Evolutionary conservation across 2,888 invertebrate genomes (phyloP).

Genomic region (Patella ulyssiponensis): DNA sequence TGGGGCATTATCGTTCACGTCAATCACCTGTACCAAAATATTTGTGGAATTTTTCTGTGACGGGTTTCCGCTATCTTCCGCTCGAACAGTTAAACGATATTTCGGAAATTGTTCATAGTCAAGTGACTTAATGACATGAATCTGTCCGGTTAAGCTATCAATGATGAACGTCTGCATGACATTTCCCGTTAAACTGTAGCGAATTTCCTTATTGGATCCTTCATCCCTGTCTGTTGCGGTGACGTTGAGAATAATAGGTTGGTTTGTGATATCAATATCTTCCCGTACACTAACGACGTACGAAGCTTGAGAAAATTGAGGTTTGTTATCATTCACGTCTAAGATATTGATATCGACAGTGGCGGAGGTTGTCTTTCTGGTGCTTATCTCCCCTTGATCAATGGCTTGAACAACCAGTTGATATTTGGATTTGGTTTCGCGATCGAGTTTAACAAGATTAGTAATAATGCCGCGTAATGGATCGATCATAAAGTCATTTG

Average conservation of each 20-base stretch:
- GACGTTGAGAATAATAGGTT: conserved; percentile 86
- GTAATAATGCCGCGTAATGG: conserved; percentile 85
- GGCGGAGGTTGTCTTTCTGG: conserved; percentile 85
- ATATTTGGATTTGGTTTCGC: conserved; percentile 90
- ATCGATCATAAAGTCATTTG: conserved; percentile 89
- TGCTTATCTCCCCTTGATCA: conserved; percentile 79
- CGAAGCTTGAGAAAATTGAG: conserved; percentile 87
- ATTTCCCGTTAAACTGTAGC: conserved; percentile 96
- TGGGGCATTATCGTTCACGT: conserved; percentile 90
- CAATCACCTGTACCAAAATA: conserved; percentile 90
- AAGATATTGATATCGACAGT: conserved; percentile 93
- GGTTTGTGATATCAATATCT: conserved; percentile 87
- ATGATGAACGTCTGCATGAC: conserved; percentile 94
- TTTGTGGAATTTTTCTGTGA: conserved; percentile 95
- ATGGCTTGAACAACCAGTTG: conserved; percentile 87
- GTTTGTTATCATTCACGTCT: conserved; percentile 96
- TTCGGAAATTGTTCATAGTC: conserved; percentile 83
- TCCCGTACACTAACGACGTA: conserved; percentile 88
- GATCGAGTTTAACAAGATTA: conserved; percentile 85
- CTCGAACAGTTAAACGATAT: conserved; percentile 90
- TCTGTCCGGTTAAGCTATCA: conserved; percentile 91
- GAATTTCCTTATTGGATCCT: conserved; percentile 91
- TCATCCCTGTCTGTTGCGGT: conserved; percentile 92
- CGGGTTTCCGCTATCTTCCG: conserved; percentile 92
- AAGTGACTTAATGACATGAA: conserved; percentile 85